phyloP scores from a whole-genome alignment of 1,140 invertebrate genomes.

The Orussus abietinus region DNA sequence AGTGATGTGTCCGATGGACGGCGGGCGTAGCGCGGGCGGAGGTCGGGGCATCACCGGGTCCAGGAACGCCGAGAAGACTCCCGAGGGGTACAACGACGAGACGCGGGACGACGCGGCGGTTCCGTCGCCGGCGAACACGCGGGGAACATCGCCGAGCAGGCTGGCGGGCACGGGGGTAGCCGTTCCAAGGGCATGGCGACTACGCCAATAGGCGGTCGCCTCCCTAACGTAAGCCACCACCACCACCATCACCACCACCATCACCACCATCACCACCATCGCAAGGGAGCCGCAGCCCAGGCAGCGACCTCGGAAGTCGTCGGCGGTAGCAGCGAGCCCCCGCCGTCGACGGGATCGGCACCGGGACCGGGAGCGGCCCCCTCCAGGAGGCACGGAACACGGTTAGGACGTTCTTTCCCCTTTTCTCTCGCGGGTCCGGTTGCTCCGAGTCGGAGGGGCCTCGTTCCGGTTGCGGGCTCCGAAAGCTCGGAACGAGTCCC shows the following conservation, averaged over 20 bases:
- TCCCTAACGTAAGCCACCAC: slow-evolving; percentile 48
- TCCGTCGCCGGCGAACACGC: slow-evolving; percentile 38
- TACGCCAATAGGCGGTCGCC: slow-evolving; percentile 53
- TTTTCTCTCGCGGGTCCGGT: no score
- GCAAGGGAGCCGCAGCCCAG: background rate
- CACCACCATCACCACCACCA: background rate
- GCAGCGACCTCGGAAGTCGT: slow-evolving; percentile 1
- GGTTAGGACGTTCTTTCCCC: no score
- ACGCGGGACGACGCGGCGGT: slow-evolving; percentile 18
- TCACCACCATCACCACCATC: background rate
- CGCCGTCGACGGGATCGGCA: no score
- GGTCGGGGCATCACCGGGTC: slow-evolving; percentile 40
- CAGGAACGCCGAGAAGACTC: slow-evolving; percentile 12
- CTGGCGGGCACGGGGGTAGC: slow-evolving; percentile 52
- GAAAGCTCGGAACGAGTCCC: no score
- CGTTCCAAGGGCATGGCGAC: slow-evolving; percentile 53
- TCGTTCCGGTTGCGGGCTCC: no score
- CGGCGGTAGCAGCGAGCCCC: background rate
- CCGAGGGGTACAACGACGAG: slow-evolving; percentile 1
- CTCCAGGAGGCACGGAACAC: no score
- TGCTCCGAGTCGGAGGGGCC: no score
- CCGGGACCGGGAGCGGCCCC: background rate
- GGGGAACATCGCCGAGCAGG: slow-evolving; percentile 47
- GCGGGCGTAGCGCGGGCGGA: slow-evolving; percentile 48
- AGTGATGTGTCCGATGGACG: slow-evolving; percentile 53